These are phyloP conservation scores for Vipera ursinii DNA, from an alignment of 2,797 vertebrate genomes.

Conservation along the genomic window DNA sequence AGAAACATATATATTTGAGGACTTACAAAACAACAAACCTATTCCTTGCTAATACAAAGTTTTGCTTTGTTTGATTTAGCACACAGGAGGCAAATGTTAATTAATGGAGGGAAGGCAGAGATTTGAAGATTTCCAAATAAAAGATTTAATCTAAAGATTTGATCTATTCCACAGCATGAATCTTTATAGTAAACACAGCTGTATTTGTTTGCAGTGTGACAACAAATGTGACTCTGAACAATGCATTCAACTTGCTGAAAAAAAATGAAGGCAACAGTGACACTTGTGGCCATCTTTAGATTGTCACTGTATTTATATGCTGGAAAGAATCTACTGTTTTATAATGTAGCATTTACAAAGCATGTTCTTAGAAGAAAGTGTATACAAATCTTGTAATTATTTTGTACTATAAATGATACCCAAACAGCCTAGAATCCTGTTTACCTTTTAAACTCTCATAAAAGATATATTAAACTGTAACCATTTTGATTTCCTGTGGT, in stretches of 20 bases:
- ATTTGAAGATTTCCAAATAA: background rate
- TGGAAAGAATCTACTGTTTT: background rate
- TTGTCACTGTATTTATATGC: slow-evolving; percentile 37
- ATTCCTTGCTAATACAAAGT: background rate
- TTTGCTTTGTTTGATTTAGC: background rate
- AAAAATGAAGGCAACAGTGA: slow-evolving; percentile 67
- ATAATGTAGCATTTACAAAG: background rate
- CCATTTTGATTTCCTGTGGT: background rate
- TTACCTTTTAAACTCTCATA: background rate
- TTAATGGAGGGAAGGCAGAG: too few relatives aligned
- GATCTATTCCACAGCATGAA: background rate
- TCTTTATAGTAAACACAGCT: background rate
- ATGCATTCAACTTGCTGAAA: background rate
- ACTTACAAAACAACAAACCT: background rate
- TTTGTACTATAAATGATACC: background rate
- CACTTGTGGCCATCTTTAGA: slow-evolving; percentile 69
- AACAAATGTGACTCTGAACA: background rate
- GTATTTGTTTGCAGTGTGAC: background rate
- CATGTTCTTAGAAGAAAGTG: background rate
- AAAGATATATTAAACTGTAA: background rate
- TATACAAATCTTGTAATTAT: background rate
- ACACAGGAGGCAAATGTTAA: background rate
- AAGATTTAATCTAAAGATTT: background rate
- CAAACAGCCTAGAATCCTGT: background rate
- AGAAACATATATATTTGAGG: background rate